These are phyloP conservation scores for Metacarcinus magister DNA, from an alignment of 2,888 invertebrate genomes.

Conservation along the genomic window DNA sequence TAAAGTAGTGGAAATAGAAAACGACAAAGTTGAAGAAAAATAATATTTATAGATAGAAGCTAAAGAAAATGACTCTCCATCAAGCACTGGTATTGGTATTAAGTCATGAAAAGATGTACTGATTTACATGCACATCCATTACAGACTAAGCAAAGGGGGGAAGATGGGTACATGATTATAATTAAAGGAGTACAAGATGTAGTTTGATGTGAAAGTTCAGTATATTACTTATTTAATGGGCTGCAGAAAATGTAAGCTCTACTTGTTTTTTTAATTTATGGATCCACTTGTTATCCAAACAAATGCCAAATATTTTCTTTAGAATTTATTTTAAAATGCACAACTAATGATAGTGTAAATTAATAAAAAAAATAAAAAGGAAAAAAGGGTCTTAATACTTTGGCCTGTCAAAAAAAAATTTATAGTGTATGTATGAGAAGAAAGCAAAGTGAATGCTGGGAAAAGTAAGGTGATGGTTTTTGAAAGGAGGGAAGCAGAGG, in stretches of 20 bases:
- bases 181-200: conserved; percentile 14
- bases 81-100: neutral
- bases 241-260: neutral
- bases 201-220: neutral
- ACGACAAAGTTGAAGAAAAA: neutral
- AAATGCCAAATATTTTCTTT: conserved; percentile 9
- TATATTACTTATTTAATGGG: conserved; percentile 9
- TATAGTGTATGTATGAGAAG: too few relatives aligned
- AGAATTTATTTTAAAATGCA: neutral
- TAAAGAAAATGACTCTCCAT: neutral
- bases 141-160: neutral
- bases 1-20: neutral
- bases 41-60: neutral
- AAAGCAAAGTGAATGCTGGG: too few relatives aligned
- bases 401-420: too few relatives aligned
- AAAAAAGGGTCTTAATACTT: neutral
- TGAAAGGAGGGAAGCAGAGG: too few relatives aligned
- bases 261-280: neutral
- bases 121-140: neutral
- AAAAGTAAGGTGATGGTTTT: too few relatives aligned
- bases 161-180: neutral
- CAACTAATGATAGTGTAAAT: neutral
- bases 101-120: neutral
- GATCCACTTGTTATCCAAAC: neutral
- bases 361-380: neutral